phyloP scores from a whole-genome alignment of 2,888 invertebrate species.

The Heliothis peltigera region DNA sequence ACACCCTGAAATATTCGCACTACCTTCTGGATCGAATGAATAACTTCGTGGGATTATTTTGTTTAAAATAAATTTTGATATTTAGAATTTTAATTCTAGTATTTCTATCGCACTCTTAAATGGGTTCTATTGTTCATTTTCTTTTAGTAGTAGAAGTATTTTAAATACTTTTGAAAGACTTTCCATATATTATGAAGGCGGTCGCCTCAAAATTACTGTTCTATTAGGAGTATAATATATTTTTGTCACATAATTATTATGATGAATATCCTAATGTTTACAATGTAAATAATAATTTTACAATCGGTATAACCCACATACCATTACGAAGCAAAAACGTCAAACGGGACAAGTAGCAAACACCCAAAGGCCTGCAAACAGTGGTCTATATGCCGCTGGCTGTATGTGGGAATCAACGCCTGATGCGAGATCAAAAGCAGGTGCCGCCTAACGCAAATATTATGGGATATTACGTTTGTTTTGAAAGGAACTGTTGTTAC shows the following conservation, averaged over 20 bases:
- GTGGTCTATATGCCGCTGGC: constrained; percentile 8
- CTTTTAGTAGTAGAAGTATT: too few species aligned
- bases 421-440: constrained; percentile 16
- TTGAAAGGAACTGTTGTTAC: not conserved
- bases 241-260: too few species aligned
- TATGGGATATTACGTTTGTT: not conserved
- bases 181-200: too few species aligned
- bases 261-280: too few species aligned
- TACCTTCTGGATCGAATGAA: constrained; percentile 3
- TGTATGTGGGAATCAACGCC: constrained; percentile 13
- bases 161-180: too few species aligned
- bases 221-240: too few species aligned
- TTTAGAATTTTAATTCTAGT: too few species aligned
- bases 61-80: too few species aligned
- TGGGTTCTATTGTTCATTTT: too few species aligned
- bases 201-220: too few species aligned
- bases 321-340: constrained; percentile 28
- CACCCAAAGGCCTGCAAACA: constrained; percentile 28
- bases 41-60: constrained; percentile 15
- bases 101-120: too few species aligned
- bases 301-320: constrained; percentile 3
- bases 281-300: too few species aligned
- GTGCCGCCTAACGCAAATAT: constrained; percentile 4
- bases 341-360: constrained; percentile 10
- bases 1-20: constrained; percentile 30